Evolutionary conservation across 1,140 invertebrate genomes (phyloP).

Genomic region (Drosophila lini): DNA sequence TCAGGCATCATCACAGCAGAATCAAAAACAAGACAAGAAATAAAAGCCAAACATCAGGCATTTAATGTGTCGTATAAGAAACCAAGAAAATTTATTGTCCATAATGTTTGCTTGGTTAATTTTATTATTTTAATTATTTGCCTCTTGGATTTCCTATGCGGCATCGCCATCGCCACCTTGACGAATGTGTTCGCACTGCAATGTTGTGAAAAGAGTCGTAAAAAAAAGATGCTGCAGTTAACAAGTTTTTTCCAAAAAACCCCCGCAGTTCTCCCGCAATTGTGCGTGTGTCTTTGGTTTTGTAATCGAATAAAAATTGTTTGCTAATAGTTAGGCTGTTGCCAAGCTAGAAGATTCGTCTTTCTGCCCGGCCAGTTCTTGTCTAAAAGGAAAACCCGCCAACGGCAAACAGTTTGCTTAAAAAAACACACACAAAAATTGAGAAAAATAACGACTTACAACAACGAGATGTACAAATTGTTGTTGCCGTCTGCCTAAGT

Average conservation of each 20-base stretch:
- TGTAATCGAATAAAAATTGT: slow-evolving; percentile 70
- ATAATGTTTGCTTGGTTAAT: slow-evolving; percentile 63
- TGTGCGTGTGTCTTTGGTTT: slow-evolving; percentile 47
- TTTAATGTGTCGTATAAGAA: slow-evolving; percentile 31
- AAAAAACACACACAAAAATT: background rate
- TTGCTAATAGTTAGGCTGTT: slow-evolving; percentile 58
- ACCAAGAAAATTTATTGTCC: slow-evolving; percentile 50
- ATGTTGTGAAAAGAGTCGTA: slow-evolving; percentile 39
- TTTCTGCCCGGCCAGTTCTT: slow-evolving; percentile 46
- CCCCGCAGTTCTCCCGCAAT: background rate
- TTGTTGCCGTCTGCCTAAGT: slow-evolving; percentile 41
- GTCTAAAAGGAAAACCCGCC: slow-evolving; percentile 57
- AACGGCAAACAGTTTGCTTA: slow-evolving; percentile 8
- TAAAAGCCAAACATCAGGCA: slow-evolving; percentile 27
- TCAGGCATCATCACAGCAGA: background rate
- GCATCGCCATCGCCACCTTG: slow-evolving; percentile 44
- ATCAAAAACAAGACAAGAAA: background rate
- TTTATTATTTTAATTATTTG: slow-evolving; percentile 76
- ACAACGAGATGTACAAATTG: slow-evolving; percentile 47
- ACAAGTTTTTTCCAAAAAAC: slow-evolving; percentile 48
- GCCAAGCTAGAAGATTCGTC: slow-evolving; percentile 41
- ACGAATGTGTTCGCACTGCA: slow-evolving; percentile 45
- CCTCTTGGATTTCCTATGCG: slow-evolving; percentile 32
- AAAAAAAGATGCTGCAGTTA: slow-evolving; percentile 52
- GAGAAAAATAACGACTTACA: slow-evolving; percentile 29